A percentile compares a stretch with the other conserved stretches of the same genome.
Conservation (phyloP, 2,888 invertebrate species). For the Sisyra terminalis region DNA sequence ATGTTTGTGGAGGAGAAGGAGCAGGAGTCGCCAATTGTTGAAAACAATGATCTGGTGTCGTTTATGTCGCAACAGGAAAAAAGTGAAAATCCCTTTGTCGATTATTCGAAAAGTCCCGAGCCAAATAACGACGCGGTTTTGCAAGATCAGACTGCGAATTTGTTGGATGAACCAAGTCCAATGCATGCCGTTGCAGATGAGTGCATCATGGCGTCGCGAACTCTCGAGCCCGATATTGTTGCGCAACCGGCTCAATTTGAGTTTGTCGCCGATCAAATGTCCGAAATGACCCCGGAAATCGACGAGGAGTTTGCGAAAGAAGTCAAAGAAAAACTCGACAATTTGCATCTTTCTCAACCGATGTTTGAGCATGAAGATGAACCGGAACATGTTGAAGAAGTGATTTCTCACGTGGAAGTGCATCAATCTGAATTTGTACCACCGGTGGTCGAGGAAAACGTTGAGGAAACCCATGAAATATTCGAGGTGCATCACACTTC, state of each 20-base stretch:
- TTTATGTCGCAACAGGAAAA: constrained; percentile 9
- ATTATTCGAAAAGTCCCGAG: constrained; percentile 9
- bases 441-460: background rate
- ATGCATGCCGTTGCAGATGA: background rate
- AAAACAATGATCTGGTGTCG: constrained; percentile 1
- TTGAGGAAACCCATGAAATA: background rate
- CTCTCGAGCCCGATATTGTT: constrained; percentile 14
- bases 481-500: background rate
- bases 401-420: constrained; percentile 5
- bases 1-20: constrained; percentile 7
- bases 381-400: constrained; percentile 7
- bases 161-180: background rate
- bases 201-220: background rate
- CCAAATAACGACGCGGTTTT: constrained; percentile 8
- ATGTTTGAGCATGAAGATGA: background rate
- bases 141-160: background rate
- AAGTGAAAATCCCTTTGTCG: background rate
- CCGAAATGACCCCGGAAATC: background rate
- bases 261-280: background rate
- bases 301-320: background rate
- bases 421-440: constrained; percentile 6
- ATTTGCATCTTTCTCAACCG: background rate
- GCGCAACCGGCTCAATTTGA: constrained; percentile 18
- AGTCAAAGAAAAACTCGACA: background rate
- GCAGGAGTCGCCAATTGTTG: constrained; percentile 11